These are phyloP conservation scores for Anas platyrhynchos DNA, from an alignment of 2,113 vertebrate species.

Conservation along the genomic window DNA sequence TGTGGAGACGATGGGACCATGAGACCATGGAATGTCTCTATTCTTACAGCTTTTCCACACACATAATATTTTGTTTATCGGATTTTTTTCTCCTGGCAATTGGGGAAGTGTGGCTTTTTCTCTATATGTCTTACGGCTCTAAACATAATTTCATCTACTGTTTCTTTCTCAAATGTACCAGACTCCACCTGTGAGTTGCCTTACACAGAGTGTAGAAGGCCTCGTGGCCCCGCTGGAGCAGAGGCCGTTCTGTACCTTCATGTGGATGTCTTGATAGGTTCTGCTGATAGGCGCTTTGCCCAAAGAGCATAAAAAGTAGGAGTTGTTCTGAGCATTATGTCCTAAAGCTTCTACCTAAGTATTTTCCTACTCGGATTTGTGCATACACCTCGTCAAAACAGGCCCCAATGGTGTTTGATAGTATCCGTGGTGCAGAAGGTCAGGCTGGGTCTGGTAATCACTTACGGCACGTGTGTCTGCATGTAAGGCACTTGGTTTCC, in stretches of 20 bases:
- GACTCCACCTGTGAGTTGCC: not conserved
- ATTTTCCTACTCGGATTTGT: conserved; percentile 64
- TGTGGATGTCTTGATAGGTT: conserved; percentile 11
- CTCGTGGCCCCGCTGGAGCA: conserved; percentile 46
- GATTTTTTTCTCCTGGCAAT: not conserved
- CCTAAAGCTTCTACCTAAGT: conserved; percentile 20
- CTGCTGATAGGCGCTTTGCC: conserved; percentile 53
- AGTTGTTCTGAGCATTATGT: conserved; percentile 18
- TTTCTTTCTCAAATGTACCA: not conserved
- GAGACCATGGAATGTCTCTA: not conserved
- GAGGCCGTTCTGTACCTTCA: conserved; percentile 46
- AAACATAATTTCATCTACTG: not conserved
- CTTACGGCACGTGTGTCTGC: not conserved
- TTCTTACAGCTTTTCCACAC: not conserved
- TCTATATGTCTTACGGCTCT: not conserved
- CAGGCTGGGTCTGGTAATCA: not conserved
- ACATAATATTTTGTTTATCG: not conserved
- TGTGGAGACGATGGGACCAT: not conserved
- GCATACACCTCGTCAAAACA: conserved; percentile 38
- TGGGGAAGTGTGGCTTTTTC: not conserved
- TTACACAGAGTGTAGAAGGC: conserved; percentile 27
- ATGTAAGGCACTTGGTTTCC: conserved; percentile 15
- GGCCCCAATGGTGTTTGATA: not conserved
- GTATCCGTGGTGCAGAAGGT: not conserved
- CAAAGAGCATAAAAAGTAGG: conserved; percentile 57